These are phyloP conservation scores for Agrotis exclamationis DNA, from an alignment of 2,888 invertebrate genomes.

Conservation along the genomic window DNA sequence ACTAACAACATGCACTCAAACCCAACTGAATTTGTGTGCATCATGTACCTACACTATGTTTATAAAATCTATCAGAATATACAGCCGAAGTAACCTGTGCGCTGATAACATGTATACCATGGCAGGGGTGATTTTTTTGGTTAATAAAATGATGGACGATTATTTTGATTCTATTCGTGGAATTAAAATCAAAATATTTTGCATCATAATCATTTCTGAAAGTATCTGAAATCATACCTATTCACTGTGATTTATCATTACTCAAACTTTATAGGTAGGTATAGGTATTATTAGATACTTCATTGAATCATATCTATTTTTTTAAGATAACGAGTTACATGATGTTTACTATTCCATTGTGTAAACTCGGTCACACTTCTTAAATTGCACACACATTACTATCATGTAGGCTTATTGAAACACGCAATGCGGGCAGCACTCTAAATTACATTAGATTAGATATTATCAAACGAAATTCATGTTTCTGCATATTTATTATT, in stretches of 20 bases:
- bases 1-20: no score
- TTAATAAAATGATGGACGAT: no score
- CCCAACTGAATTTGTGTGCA: no score
- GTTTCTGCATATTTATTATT: neutral
- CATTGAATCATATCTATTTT: constrained; percentile 4
- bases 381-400: constrained; percentile 28
- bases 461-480: neutral
- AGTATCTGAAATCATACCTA: neutral
- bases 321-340: constrained; percentile 42
- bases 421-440: constrained; percentile 6
- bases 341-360: constrained; percentile 23
- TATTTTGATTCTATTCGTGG: no score
- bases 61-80: no score
- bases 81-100: no score
- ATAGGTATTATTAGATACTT: no score
- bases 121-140: no score
- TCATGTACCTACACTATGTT: no score
- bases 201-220: neutral
- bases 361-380: constrained; percentile 38
- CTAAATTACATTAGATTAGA: constrained; percentile 13
- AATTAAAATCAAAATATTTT: no score
- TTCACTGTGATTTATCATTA: constrained; percentile 2
- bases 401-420: neutral
- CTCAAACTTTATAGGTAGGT: no score
- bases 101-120: no score